Evolutionary conservation across 2,797 vertebrate genomes (phyloP).

Genomic region (Macrochelys suwanniensis): DNA sequence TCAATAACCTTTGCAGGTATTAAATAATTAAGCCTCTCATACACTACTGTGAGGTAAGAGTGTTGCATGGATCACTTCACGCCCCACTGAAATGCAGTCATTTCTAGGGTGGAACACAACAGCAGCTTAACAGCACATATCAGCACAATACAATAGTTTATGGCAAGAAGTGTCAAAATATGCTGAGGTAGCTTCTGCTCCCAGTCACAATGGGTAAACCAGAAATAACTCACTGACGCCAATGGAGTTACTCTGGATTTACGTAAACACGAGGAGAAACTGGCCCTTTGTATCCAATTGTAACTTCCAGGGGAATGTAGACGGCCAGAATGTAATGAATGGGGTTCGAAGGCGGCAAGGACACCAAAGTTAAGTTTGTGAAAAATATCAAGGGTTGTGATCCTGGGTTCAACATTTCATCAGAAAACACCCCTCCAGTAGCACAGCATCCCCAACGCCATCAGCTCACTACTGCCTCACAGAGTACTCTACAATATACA

Average conservation of each 20-base stretch:
- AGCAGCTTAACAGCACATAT: neutral
- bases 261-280: accelerated
- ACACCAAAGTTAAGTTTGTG: neutral
- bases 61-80: neutral
- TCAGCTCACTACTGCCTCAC: neutral
- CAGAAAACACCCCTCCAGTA: neutral
- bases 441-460: neutral
- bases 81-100: accelerated
- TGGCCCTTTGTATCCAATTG: accelerated
- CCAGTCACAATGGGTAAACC: neutral
- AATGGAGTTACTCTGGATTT: neutral
- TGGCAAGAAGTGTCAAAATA: neutral
- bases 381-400: neutral
- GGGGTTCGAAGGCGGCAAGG: accelerated
- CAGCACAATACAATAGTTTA: neutral
- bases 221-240: accelerated
- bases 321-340: neutral
- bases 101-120: accelerated
- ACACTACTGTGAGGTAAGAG: neutral
- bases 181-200: accelerated
- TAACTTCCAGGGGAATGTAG: accelerated
- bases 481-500: neutral
- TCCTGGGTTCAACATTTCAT: neutral
- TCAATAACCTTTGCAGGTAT: neutral
- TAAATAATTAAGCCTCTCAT: conserved; percentile 13